Evolutionary conservation across 2,797 vertebrate species (phyloP).

Genomic region (Catharus ustulatus): DNA sequence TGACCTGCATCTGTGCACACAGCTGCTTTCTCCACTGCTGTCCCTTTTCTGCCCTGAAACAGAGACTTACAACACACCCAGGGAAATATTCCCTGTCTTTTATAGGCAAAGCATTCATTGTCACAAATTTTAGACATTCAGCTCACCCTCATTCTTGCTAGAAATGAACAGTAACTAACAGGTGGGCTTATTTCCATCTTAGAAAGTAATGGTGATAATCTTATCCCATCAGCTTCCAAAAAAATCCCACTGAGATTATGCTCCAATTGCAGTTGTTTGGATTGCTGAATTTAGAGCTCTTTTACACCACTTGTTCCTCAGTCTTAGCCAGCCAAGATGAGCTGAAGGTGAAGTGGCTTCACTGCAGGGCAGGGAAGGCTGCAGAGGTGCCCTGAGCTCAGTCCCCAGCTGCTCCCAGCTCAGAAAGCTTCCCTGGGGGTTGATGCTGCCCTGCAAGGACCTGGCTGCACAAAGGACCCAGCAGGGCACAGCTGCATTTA

Average conservation of each 20-base stretch:
- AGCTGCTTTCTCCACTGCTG: background rate
- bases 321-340: background rate
- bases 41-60: background rate
- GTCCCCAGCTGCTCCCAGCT: background rate
- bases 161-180: background rate
- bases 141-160: background rate
- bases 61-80: background rate
- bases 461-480: background rate
- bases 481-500: background rate
- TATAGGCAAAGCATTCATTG: background rate
- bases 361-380: background rate
- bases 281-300: background rate
- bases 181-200: background rate
- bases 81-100: background rate
- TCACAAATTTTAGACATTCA: background rate
- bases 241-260: background rate
- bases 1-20: background rate
- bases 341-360: background rate
- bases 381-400: background rate
- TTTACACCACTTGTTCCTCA: background rate
- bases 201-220: background rate
- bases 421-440: background rate
- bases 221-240: background rate
- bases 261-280: background rate
- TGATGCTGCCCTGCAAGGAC: background rate